Conservation (phyloP, 2,797 vertebrate species). For the Sebastes diploproa region DNA sequence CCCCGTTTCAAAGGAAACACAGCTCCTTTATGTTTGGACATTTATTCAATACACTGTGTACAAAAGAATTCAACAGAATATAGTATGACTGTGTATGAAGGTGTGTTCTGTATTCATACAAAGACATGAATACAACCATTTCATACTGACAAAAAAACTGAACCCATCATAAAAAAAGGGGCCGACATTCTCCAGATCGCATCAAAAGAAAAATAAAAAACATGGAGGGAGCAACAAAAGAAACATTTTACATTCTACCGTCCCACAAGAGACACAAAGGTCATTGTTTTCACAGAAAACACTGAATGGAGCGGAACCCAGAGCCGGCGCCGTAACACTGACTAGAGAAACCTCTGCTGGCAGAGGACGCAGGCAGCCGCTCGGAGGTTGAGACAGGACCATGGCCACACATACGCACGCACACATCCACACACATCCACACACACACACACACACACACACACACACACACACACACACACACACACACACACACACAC, state of each 20-base stretch:
- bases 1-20: neutral
- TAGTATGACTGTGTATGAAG: constrained; percentile 57
- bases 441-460: neutral
- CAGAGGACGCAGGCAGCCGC: neutral
- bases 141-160: constrained; percentile 61
- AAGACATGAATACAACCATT: constrained; percentile 27
- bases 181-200: constrained; percentile 42
- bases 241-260: constrained; percentile 64
- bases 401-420: neutral
- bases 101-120: constrained; percentile 44
- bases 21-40: constrained; percentile 57
- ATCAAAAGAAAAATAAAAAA: constrained; percentile 78
- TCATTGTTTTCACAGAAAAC: constrained; percentile 96
- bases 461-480: neutral
- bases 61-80: constrained; percentile 79
- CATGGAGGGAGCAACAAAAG: constrained; percentile 40
- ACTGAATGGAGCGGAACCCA: constrained; percentile 67
- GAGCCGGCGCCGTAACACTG: neutral
- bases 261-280: constrained; percentile 85
- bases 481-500: neutral
- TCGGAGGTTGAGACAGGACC: too few relatives aligned
- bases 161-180: constrained; percentile 51
- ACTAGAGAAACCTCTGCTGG: neutral
- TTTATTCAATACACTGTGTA: constrained; percentile 84
- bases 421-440: neutral